These are phyloP conservation scores for Rhinichthys klamathensis DNA, from an alignment of 2,113 vertebrate genomes.

Conservation along the genomic window DNA sequence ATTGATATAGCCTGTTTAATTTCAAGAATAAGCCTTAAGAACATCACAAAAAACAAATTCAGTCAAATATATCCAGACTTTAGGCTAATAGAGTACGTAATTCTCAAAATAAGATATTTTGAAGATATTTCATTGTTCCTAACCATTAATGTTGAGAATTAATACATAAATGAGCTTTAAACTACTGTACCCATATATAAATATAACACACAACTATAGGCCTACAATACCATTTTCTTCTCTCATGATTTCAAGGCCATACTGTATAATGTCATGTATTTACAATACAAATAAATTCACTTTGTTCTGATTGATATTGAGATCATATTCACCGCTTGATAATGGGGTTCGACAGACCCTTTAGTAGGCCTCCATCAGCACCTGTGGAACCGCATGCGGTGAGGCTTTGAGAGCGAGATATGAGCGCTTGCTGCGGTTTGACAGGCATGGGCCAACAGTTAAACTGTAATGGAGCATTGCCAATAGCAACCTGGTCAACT, in stretches of 20 bases:
- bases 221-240: neutral
- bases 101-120: neutral
- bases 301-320: neutral
- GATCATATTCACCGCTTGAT: neutral
- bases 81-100: neutral
- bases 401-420: slow-evolving; percentile 25
- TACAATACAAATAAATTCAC: neutral
- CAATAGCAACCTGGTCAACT: slow-evolving; percentile 51
- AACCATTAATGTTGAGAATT: neutral
- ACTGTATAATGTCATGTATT: neutral
- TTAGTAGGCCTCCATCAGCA: slow-evolving; percentile 19
- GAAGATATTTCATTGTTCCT: neutral
- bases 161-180: neutral
- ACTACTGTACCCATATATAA: neutral
- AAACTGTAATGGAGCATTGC: slow-evolving; percentile 67
- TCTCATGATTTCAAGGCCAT: neutral
- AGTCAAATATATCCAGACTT: neutral
- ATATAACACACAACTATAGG: neutral
- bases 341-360: neutral
- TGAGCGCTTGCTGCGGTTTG: slow-evolving; percentile 50
- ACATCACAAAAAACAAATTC: neutral
- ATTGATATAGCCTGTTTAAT: neutral
- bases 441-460: slow-evolving; percentile 65
- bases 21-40: neutral
- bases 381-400: slow-evolving; percentile 41